phyloP scores from a whole-genome alignment of 2,797 vertebrate species.

The Xenopus petersii region DNA sequence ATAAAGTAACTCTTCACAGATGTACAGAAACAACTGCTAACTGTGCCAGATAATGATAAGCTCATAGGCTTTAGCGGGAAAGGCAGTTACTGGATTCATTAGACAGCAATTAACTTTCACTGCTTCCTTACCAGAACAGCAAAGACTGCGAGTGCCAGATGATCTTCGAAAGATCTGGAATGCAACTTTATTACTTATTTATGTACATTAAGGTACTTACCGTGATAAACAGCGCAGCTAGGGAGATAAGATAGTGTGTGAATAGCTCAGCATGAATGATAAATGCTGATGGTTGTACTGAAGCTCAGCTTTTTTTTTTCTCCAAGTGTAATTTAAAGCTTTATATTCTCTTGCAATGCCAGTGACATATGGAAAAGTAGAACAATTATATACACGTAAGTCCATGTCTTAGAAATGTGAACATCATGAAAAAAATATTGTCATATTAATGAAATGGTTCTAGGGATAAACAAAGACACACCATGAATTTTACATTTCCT shows the following conservation, averaged over 20 bases:
- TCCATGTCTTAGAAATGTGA: no score
- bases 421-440: no score
- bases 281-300: neutral
- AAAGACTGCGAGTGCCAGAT: neutral
- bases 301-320: neutral
- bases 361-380: no score
- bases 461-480: no score
- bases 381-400: no score
- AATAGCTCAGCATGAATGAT: neutral
- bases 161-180: neutral
- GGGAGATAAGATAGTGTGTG: neutral
- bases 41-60: neutral
- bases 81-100: neutral
- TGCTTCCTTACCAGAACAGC: neutral
- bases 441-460: no score
- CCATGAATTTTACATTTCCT: no score
- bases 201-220: neutral
- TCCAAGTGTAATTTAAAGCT: no score
- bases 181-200: neutral
- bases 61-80: neutral
- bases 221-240: neutral
- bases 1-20: neutral
- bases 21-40: neutral
- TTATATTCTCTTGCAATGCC: no score
- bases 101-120: neutral